These are phyloP conservation scores for Cheilosia vernalis DNA, from an alignment of 2,888 invertebrate genomes.

Conservation along the genomic window DNA sequence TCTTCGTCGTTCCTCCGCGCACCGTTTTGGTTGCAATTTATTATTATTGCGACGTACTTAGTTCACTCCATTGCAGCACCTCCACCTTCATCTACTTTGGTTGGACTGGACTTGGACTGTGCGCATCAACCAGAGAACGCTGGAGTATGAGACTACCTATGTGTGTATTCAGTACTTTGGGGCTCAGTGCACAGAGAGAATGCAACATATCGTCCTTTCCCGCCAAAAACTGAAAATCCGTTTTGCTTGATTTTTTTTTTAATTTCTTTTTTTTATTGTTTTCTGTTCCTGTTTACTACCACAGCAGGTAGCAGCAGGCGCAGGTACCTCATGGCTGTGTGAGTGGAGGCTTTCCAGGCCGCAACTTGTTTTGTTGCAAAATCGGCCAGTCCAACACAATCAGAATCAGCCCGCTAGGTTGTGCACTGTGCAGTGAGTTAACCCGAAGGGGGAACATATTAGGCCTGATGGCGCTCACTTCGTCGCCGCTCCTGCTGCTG, in stretches of 20 bases:
- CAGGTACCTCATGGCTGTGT: conserved; percentile 41
- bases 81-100: conserved; percentile 31
- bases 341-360: conserved; percentile 58
- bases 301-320: conserved; percentile 69
- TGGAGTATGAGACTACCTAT: conserved; percentile 66
- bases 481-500: conserved; percentile 63
- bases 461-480: conserved; percentile 74
- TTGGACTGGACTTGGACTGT: not conserved
- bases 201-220: conserved; percentile 67
- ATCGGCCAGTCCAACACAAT: conserved; percentile 39
- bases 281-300: conserved; percentile 61
- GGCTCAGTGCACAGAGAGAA: conserved; percentile 28
- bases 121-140: conserved; percentile 1
- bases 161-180: conserved; percentile 52
- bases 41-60: conserved; percentile 74
- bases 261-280: conserved; percentile 22
- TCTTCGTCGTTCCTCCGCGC: conserved; percentile 40
- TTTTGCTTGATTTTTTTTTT: conserved; percentile 40
- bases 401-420: conserved; percentile 45
- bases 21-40: conserved; percentile 67
- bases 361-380: conserved; percentile 74
- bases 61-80: conserved; percentile 74
- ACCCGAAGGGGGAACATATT: conserved; percentile 71
- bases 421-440: conserved; percentile 51
- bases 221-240: conserved; percentile 71